Evolutionary conservation across 2,113 vertebrate genomes (phyloP).

Genomic region (Strigops habroptila): DNA sequence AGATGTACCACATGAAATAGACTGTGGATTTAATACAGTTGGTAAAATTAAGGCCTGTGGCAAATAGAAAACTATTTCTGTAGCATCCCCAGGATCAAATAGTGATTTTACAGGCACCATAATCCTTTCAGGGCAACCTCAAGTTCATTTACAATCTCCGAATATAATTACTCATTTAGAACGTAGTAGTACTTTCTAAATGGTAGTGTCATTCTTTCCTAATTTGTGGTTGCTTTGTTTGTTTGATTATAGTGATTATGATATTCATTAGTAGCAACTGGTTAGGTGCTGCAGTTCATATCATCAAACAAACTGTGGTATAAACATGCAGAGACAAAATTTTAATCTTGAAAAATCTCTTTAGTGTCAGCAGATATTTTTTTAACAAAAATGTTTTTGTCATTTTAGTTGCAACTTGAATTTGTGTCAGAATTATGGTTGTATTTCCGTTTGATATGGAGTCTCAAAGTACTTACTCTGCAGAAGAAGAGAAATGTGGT

Average conservation of each 20-base stretch:
- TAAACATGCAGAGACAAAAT: background rate
- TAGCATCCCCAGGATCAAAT: background rate
- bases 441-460: background rate
- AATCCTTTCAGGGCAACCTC: background rate
- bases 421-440: constrained; percentile 35
- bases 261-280: constrained; percentile 61
- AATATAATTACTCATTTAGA: constrained; percentile 57
- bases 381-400: constrained; percentile 23
- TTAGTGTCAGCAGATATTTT: constrained; percentile 10
- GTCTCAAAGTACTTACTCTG: background rate
- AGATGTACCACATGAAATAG: background rate
- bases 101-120: background rate
- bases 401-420: constrained; percentile 18
- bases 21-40: background rate
- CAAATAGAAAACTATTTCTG: background rate
- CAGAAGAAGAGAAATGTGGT: background rate
- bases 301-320: constrained; percentile 43
- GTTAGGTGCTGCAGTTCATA: constrained; percentile 52
- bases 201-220: constrained; percentile 48
- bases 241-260: constrained; percentile 69
- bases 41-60: background rate
- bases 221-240: constrained; percentile 69
- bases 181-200: constrained; percentile 48
- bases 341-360: constrained; percentile 28
- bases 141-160: constrained; percentile 39